Evolutionary conservation across 2,113 vertebrate species (phyloP).

Genomic region (Ifrita kowaldi): DNA sequence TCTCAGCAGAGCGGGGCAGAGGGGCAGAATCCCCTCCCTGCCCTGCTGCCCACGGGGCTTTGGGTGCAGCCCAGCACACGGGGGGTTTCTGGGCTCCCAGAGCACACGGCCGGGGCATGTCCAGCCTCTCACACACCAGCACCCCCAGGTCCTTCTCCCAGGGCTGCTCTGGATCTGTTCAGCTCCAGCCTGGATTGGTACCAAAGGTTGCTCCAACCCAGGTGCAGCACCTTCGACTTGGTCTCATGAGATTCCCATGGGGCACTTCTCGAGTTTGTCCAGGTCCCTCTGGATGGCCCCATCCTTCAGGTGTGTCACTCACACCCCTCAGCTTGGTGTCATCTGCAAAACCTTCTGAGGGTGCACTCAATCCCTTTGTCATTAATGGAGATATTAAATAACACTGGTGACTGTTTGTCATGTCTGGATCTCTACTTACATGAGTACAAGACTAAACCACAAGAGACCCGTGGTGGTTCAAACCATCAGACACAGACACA

Average conservation of each 20-base stretch:
- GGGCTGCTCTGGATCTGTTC: neutral
- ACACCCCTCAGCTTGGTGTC: neutral
- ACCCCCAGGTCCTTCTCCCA: neutral
- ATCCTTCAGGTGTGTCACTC: neutral
- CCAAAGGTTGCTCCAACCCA: rapidly evolving
- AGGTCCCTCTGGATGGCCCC: neutral
- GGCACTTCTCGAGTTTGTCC: too few species aligned
- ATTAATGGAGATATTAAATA: neutral
- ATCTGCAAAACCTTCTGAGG: neutral
- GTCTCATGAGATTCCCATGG: neutral
- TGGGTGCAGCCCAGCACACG: neutral
- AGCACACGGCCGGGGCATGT: neutral
- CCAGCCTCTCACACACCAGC: neutral
- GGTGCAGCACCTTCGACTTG: neutral
- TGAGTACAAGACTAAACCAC: neutral
- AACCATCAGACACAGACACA: neutral
- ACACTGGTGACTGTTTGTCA: neutral
- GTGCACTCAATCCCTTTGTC: neutral
- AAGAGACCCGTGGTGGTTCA: neutral
- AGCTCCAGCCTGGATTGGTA: neutral
- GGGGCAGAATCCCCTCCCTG: too few species aligned
- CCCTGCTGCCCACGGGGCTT: neutral
- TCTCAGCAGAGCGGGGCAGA: neutral
- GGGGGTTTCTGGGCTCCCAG: neutral
- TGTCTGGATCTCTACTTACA: neutral